A percentile compares a stretch with the other conserved stretches of the same genome.
These are phyloP conservation scores for Chloropsis hardwickii DNA, from an alignment of 2,113 vertebrate genomes.

Conservation along the genomic window DNA sequence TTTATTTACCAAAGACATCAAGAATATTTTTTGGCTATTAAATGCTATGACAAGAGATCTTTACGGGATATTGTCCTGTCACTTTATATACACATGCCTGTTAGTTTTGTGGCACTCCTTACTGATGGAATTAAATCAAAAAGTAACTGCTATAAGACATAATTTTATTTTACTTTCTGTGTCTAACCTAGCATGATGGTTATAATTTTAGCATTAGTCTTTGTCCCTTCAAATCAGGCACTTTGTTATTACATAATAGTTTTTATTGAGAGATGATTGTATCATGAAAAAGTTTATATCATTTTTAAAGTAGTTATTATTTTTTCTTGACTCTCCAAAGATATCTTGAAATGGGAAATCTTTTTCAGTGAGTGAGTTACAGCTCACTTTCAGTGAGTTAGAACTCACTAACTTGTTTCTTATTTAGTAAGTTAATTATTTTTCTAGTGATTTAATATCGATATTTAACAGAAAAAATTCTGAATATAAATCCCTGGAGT, in stretches of 20 bases:
- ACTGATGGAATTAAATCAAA: neutral
- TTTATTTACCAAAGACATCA: slow-evolving; percentile 51
- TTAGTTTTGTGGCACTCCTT: neutral
- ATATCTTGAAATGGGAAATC: neutral
- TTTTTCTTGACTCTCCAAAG: neutral
- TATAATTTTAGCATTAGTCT: neutral
- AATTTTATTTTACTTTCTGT: slow-evolving; percentile 1
- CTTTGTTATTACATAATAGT: neutral
- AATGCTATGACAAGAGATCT: neutral
- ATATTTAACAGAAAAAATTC: neutral
- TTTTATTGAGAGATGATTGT: neutral
- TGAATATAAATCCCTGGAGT: neutral
- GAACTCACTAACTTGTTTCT: neutral
- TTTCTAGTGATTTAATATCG: neutral
- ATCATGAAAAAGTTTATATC: neutral
- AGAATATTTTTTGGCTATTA: slow-evolving; percentile 41
- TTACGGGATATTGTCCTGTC: neutral
- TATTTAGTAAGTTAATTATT: neutral
- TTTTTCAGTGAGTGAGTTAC: neutral
- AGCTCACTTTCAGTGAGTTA: neutral
- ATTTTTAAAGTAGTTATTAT: neutral
- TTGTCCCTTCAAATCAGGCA: neutral
- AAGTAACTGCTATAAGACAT: neutral
- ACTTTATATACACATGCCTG: neutral
- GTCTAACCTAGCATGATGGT: neutral